Evolutionary conservation across 2,888 invertebrate species (phyloP), one percentile per base, ranked within the genome.

Genomic region (Eupithecia subumbrata): DNA sequence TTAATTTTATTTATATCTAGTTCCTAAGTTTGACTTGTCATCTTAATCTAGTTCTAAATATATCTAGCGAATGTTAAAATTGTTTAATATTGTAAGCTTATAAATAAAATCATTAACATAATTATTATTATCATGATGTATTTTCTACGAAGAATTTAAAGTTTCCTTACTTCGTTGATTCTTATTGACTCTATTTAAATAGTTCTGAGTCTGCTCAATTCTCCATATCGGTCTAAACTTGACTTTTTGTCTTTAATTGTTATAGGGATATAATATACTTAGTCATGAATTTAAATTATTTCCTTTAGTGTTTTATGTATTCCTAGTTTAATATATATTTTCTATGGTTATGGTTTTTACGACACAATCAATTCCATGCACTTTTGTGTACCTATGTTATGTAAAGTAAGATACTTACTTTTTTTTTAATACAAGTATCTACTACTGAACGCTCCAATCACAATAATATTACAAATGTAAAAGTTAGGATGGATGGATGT

Each of bases 201-300:
- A 77, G 37, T 69, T 74, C 14, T 81, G 79, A 69, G 79, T 80
- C 81, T 85, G 89, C 88, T 89, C 89, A 89, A 88, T 73, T 81
- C 79, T 84, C 82, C 82, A 74, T 82, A 84, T 85, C 88, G 88
- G 89, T 89, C 88, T 89, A 88, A 80, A 69, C 71, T 76, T 78
- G 80, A 85, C 84, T 84, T 34, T 37, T 64, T 34, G 34, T 82
- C 79, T 85, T 81, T 76, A 85, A 84, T 83, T 73, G 71, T 84
- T 83, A 77, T 77, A 77, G 80, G 75, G 81, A 78, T 77, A 18
- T 78, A 82, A 83, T 83, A 84, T 85, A 85, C 84, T 83, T 84
- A 84, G 79, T 68, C 77, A 78, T 77, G 68, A 37, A 69, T 78
- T 71, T 79, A 67, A 34, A 37, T 40, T 40, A 68, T 22, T 68